Base-by-base conservation (phyloP, 1,140 invertebrate species). In the Meloidogyne floridensis region DNA sequence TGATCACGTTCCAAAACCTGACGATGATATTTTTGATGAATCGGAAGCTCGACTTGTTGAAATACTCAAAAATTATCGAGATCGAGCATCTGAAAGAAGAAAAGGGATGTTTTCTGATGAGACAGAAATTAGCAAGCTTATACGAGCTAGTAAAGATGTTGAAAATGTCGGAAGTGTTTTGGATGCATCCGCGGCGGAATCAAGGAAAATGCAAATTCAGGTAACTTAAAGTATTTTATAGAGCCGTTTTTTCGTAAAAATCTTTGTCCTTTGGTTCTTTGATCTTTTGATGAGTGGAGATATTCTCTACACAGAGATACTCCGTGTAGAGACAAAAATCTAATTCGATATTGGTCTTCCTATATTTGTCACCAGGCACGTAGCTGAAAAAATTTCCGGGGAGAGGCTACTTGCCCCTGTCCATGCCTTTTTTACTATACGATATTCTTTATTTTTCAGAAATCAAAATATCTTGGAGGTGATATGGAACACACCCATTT, bases 401-500 rank as follows among this genome's bases (percentile, higher is more conserved):
- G 1, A 20, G 20, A 20, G 20, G 0, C 20, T 20, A 20, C 20
- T 20, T 20, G 20, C 20, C 20, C 20, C 0, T 20, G 20, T n/a
- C 20, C 20, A 20, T 20, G 20, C 20, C 20, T 20, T 20, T n/a
- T 20, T 20, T 20, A 20, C 20, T 20, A 20, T 20, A 20, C 20
- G 20, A 20, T 20, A 20, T 53, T 20, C 3, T 2, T 79, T 18
- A 18, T 77, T 43, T 15, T 86, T 81, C 95, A 98, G 91, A 96
- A 99, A 91, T 99, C 97, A 0, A 99, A 99, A 92, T 99, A 96
- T 91, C 94, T 99, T 91, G 98, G 98, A 90, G 98, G 98, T 93
- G 98, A 99, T 91, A 98, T 99, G 94, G 96, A 98, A 86, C 97
- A 99, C 88, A 99, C 98, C 91, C 98, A 99, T 92, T 97, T 99